Conservation (phyloP, 2,888 invertebrate species). For the Strigamia transsilvanica region DNA sequence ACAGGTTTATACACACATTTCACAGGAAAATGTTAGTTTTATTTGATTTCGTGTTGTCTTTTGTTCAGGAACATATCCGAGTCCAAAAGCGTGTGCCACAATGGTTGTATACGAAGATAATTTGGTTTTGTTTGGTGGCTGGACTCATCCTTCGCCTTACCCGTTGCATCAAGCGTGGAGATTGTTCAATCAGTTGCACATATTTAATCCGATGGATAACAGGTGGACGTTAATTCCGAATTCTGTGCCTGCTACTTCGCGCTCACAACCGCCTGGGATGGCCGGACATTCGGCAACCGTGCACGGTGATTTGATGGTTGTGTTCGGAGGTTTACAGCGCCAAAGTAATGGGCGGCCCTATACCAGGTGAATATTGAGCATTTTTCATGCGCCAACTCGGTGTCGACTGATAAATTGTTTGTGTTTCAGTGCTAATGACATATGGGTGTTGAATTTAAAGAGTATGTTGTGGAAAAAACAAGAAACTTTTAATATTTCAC, state of each 20-base stretch:
- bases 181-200: conserved; percentile 90
- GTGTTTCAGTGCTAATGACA: conserved; percentile 72
- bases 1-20: conserved; percentile 60
- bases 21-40: background rate
- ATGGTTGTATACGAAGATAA: conserved; percentile 86
- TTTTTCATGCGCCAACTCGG: background rate
- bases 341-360: conserved; percentile 54
- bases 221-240: conserved; percentile 73
- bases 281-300: conserved; percentile 94
- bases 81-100: conserved; percentile 93
- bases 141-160: conserved; percentile 88
- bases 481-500: conserved; percentile 73
- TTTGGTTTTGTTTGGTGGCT: conserved; percentile 91
- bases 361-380: conserved; percentile 20
- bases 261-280: conserved; percentile 76
- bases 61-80: conserved; percentile 82
- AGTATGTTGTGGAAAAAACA: conserved; percentile 81
- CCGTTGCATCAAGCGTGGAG: conserved; percentile 84
- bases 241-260: conserved; percentile 56
- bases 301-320: conserved; percentile 67
- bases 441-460: conserved; percentile 86
- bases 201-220: conserved; percentile 81
- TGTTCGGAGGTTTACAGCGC: conserved; percentile 67
- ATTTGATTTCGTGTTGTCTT: background rate
- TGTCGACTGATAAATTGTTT: background rate